These are phyloP conservation scores for Erpornis zantholeuca DNA, from an alignment of 2,113 vertebrate species.

Conservation along the genomic window DNA sequence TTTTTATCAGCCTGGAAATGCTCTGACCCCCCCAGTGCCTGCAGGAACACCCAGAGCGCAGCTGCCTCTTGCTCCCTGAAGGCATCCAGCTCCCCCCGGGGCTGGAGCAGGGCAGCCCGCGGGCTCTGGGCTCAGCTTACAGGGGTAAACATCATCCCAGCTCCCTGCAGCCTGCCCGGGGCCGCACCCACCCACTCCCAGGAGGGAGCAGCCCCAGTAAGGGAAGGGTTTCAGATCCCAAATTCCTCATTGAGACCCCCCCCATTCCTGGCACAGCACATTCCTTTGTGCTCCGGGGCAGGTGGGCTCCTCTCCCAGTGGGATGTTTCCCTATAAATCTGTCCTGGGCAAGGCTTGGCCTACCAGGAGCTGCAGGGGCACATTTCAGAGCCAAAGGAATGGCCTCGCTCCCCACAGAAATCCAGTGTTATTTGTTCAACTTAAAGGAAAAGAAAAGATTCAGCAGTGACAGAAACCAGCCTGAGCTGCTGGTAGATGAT, in stretches of 20 bases:
- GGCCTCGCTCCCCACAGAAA: background rate
- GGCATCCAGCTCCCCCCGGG: background rate
- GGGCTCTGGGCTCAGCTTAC: background rate
- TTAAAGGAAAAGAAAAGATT: background rate
- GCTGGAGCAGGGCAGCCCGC: background rate
- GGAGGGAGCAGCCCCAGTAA: background rate
- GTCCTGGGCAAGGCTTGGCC: background rate
- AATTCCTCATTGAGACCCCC: fast-evolving
- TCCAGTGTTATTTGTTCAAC: slow-evolving; percentile 1
- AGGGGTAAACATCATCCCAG: background rate
- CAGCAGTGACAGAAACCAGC: background rate
- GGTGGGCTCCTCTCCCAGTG: background rate
- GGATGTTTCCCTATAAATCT: background rate
- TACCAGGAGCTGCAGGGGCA: background rate
- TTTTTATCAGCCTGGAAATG: background rate
- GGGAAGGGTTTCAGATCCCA: background rate
- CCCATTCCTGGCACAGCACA: background rate
- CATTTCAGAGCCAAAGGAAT: background rate
- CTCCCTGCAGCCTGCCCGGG: background rate
- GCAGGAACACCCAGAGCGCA: background rate
- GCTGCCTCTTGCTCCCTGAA: background rate
- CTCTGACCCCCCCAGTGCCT: background rate
- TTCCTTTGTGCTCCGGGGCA: background rate
- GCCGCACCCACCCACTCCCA: background rate
- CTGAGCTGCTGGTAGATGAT: slow-evolving; percentile 55